These are phyloP conservation scores for Pantherophis vulpinus DNA, from an alignment of 2,797 vertebrate genomes.

Conservation along the genomic window DNA sequence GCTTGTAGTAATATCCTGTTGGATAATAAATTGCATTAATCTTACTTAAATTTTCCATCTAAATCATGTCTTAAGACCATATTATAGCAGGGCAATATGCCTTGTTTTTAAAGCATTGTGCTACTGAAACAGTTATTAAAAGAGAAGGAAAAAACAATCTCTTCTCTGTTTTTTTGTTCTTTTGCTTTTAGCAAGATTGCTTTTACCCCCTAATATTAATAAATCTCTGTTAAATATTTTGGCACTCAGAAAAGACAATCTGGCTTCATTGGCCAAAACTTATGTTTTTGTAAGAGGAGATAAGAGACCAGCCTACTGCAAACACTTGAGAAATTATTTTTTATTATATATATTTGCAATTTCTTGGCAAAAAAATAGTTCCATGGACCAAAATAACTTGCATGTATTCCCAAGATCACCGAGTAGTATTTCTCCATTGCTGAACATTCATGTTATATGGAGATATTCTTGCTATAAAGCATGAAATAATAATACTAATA, in stretches of 20 bases:
- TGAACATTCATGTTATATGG: conserved; percentile 49
- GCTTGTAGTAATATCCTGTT: conserved; percentile 96
- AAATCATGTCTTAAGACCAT: conserved; percentile 75
- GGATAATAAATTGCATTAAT: conserved; percentile 94
- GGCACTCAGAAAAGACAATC: conserved; percentile 54
- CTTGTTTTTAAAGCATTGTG: conserved; percentile 73
- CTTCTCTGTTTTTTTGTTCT: conserved; percentile 39
- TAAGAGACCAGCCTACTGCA: conserved; percentile 48
- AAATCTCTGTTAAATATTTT: conserved; percentile 58
- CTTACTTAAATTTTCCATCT: conserved; percentile 87
- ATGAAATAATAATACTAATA: conserved; percentile 55
- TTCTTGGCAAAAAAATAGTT: conserved; percentile 50
- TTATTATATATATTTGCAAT: conserved; percentile 34
- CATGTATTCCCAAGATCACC: conserved; percentile 50
- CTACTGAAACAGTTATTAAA: conserved; percentile 80
- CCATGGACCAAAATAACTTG: conserved; percentile 41
- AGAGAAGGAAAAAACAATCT: conserved; percentile 47
- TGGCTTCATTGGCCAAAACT: conserved; percentile 26
- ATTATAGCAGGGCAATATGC: conserved; percentile 69
- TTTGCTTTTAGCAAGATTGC: conserved; percentile 56
- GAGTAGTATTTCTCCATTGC: conserved; percentile 32
- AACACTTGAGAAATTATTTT: conserved; percentile 32
- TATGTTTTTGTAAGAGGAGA: conserved; percentile 46
- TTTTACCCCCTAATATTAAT: conserved; percentile 58
- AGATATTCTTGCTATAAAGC: conserved; percentile 41